Conservation (phyloP, 2,113 vertebrate genomes). For the Panthera uncia region DNA sequence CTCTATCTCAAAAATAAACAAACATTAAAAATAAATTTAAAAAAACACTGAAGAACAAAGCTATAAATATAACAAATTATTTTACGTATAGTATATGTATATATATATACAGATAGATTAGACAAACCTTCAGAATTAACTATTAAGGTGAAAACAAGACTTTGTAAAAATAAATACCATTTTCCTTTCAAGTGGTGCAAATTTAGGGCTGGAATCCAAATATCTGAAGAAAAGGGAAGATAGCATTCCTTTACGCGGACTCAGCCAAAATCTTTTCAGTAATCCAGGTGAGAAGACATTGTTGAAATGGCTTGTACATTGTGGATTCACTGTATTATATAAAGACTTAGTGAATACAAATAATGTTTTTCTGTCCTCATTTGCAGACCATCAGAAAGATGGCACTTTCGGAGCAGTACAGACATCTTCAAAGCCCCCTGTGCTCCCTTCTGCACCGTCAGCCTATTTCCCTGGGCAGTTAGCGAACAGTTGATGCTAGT, state of each 20-base stretch:
- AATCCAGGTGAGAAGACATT: slow-evolving; percentile 74
- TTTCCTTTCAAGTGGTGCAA: slow-evolving; percentile 83
- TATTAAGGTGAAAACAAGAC: neutral
- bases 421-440: slow-evolving; percentile 36
- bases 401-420: slow-evolving; percentile 60
- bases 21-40: neutral
- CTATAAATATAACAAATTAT: neutral
- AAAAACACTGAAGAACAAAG: neutral
- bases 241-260: slow-evolving; percentile 90
- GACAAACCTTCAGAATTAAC: neutral
- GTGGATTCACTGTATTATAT: neutral
- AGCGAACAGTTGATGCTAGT: neutral
- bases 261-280: slow-evolving; percentile 86
- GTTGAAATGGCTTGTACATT: neutral
- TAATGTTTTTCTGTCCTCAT: slow-evolving; percentile 34
- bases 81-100: neutral
- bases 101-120: neutral
- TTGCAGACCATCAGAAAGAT: slow-evolving; percentile 86
- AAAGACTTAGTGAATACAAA: neutral
- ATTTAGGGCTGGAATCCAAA: slow-evolving; percentile 89
- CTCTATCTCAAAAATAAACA: no score
- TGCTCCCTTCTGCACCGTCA: slow-evolving; percentile 79
- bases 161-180: neutral
- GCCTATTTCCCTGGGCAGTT: slow-evolving; percentile 92
- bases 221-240: slow-evolving; percentile 94